Evolutionary conservation across 2,797 vertebrate species (phyloP).

Genomic region (Muscicapa comitata): DNA sequence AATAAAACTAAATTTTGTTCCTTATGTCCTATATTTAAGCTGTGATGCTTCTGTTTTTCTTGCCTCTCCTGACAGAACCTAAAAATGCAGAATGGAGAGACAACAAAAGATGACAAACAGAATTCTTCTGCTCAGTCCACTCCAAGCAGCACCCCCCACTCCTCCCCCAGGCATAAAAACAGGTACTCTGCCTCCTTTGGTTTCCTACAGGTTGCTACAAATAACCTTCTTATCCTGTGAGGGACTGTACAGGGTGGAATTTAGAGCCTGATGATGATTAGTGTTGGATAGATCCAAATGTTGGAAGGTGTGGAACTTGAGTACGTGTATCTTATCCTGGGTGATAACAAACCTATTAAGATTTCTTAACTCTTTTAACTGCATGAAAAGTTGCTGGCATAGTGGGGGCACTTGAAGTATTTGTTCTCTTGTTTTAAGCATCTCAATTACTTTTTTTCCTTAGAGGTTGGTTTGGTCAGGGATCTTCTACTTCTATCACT

Average conservation of each 20-base stretch:
- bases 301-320: neutral
- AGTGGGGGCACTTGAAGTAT: neutral
- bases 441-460: neutral
- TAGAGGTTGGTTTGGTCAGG: slow-evolving; percentile 78
- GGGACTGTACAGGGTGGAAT: neutral
- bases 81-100: slow-evolving; percentile 78
- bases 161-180: slow-evolving; percentile 74
- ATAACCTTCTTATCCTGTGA: neutral
- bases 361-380: neutral
- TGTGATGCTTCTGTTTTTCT: neutral
- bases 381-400: neutral
- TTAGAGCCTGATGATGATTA: neutral
- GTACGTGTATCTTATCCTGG: neutral
- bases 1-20: neutral
- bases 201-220: neutral
- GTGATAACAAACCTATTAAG: neutral
- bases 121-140: slow-evolving; percentile 73
- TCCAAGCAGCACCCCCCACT: slow-evolving; percentile 73
- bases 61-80: slow-evolving; percentile 69
- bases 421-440: neutral
- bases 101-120: slow-evolving; percentile 73
- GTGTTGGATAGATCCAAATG: neutral
- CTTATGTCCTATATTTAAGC: neutral
- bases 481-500: slow-evolving; percentile 67
- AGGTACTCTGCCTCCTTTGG: slow-evolving; percentile 60